Conservation (phyloP, 2,888 invertebrate genomes). For the Lithophane ornitopus region DNA sequence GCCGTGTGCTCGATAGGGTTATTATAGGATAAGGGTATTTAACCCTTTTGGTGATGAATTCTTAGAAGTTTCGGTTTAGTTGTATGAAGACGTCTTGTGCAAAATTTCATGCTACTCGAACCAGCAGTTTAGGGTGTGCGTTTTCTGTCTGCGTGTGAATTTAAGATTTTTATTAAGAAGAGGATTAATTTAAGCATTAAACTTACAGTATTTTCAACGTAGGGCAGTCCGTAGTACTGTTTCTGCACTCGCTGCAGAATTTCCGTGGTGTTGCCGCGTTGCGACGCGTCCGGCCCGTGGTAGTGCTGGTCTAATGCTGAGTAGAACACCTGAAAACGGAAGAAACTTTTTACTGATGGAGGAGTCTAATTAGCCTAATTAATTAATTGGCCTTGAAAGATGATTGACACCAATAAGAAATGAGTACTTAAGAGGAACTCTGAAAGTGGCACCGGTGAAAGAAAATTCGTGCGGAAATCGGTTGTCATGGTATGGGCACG, state of each 20-base stretch:
- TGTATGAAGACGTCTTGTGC: too few species aligned
- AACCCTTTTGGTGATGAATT: too few species aligned
- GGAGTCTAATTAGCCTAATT: background rate
- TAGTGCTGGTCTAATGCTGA: slow-evolving; percentile 97
- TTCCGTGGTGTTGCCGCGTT: slow-evolving; percentile 92
- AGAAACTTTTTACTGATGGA: background rate
- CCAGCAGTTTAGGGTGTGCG: background rate
- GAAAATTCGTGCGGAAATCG: too few species aligned
- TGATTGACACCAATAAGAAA: too few species aligned
- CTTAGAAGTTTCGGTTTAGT: too few species aligned
- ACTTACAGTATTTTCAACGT: slow-evolving; percentile 95
- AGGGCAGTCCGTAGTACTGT: slow-evolving; percentile 96
- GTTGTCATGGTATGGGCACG: too few species aligned
- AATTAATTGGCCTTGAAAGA: too few species aligned
- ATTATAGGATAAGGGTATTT: too few species aligned
- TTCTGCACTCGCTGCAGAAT: slow-evolving; percentile 94
- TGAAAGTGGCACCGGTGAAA: too few species aligned
- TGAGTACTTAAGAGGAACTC: too few species aligned
- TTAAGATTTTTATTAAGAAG: too few species aligned
- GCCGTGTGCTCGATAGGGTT: too few species aligned
- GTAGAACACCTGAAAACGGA: slow-evolving; percentile 93
- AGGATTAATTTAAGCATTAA: background rate
- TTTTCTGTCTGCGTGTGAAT: background rate
- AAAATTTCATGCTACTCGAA: background rate
- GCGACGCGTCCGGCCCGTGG: slow-evolving; percentile 92